These are phyloP conservation scores for Rallus crepitans DNA, from an alignment of 2,797 vertebrate genomes.

Conservation along the genomic window DNA sequence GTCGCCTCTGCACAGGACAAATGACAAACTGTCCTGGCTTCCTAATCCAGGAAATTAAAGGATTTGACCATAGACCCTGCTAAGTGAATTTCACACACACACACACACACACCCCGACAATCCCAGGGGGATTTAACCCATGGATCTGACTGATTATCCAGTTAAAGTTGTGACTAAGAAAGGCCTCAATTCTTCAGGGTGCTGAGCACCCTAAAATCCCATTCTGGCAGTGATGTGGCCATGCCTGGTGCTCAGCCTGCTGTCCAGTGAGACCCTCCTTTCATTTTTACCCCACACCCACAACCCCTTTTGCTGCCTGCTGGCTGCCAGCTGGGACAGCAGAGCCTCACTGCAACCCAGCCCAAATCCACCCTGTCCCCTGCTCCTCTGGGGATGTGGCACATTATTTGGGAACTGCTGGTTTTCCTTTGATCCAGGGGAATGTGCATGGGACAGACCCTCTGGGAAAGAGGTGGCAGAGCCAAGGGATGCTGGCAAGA, in stretches of 20 bases:
- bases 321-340: not conserved
- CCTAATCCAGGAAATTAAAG: constrained; percentile 74
- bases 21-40: not conserved
- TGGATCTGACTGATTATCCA: constrained; percentile 43
- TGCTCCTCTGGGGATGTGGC: accelerated
- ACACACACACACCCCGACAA: constrained; percentile 8
- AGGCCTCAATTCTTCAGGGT: constrained; percentile 11
- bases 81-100: constrained; percentile 34
- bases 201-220: not conserved
- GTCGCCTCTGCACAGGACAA: not conserved
- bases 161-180: constrained; percentile 33
- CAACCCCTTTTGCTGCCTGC: not conserved
- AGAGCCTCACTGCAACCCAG: accelerated
- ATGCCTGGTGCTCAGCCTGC: accelerated
- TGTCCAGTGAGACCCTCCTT: accelerated
- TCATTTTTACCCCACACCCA: not conserved
- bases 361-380: accelerated
- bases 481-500: not conserved
- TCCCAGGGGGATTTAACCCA: constrained; percentile 55
- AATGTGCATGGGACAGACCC: not conserved
- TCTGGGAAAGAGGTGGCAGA: not conserved
- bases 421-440: not conserved
- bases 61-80: constrained; percentile 51
- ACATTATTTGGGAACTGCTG: accelerated
- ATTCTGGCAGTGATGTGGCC: accelerated